phyloP scores from a whole-genome alignment of 2,797 vertebrate genomes.

The Hephaestus fuliginosus region DNA sequence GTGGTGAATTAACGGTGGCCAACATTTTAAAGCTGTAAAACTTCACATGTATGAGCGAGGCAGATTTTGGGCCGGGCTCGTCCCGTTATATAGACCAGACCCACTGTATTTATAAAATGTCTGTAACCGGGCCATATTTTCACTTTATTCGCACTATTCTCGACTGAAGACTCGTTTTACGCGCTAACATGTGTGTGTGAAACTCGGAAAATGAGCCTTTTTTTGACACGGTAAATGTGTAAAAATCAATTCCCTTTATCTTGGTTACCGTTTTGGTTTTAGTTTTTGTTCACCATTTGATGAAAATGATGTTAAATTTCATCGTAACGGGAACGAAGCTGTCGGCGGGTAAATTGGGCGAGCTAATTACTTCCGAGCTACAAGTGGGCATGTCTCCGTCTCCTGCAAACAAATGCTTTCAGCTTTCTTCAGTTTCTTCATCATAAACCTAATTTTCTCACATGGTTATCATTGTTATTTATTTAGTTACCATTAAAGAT shows the following conservation, averaged over 20 bases:
- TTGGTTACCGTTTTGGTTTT: too few species aligned
- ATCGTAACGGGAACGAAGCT: conserved; percentile 32
- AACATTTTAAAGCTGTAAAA: conserved; percentile 34
- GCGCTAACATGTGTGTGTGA: neutral
- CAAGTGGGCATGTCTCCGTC: conserved; percentile 58
- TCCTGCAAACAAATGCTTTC: neutral
- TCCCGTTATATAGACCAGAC: conserved; percentile 70
- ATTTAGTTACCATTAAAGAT: neutral
- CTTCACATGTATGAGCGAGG: conserved; percentile 26
- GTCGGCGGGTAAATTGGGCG: conserved; percentile 52
- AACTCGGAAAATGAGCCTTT: neutral
- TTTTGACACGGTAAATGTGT: neutral
- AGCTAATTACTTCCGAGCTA: conserved; percentile 57
- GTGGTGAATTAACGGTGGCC: neutral
- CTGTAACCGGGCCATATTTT: conserved; percentile 19
- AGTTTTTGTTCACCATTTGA: neutral
- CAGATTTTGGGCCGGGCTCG: neutral
- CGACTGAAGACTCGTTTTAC: neutral
- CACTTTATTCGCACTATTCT: neutral
- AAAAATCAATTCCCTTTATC: too few species aligned
- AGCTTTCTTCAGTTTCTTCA: too few species aligned
- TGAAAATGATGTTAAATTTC: conserved; percentile 16
- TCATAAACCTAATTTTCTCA: neutral
- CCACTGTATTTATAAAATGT: conserved; percentile 50
- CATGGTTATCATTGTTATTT: neutral